Conservation (phyloP, 2,888 invertebrate species). For the Tetropium fuscum region DNA sequence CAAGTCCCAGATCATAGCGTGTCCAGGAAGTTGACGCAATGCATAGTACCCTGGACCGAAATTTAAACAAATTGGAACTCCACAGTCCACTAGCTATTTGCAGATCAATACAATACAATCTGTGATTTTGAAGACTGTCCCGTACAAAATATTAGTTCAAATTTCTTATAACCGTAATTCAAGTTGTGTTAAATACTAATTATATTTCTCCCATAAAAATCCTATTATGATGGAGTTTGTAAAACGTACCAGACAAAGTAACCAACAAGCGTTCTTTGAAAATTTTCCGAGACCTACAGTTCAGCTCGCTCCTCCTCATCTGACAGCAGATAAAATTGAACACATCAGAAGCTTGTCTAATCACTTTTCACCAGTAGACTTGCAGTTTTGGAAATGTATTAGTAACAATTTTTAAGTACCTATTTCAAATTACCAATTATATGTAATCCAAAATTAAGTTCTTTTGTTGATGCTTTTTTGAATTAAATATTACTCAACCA, state of each 20-base stretch:
- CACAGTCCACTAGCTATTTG: constrained; percentile 1
- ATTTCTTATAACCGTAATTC: constrained; percentile 7
- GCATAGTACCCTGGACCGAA: constrained; percentile 8
- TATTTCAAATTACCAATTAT: constrained; percentile 20
- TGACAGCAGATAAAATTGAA: constrained; percentile 23
- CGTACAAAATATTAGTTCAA: neutral
- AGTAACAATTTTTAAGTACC: constrained; percentile 12
- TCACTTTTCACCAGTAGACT: constrained; percentile 26
- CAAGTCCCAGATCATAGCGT: constrained; percentile 18
- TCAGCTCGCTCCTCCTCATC: constrained; percentile 22
- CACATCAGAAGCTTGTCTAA: constrained; percentile 27
- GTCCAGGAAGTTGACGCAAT: constrained; percentile 21
- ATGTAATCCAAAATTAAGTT: constrained; percentile 6
- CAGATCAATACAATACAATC: neutral
- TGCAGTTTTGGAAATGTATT: constrained; percentile 28
- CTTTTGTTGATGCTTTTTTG: neutral
- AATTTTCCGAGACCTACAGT: constrained; percentile 19
- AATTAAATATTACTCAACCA: neutral
- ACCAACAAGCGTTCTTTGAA: constrained; percentile 14
- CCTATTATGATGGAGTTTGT: constrained; percentile 17
- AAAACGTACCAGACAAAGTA: constrained; percentile 23
- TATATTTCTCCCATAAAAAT: neutral
- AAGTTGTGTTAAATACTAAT: neutral
- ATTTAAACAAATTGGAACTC: constrained; percentile 2
- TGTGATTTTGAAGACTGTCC: neutral